phyloP scores from a whole-genome alignment of 2,113 vertebrate species.

The Cavia aperea region DNA sequence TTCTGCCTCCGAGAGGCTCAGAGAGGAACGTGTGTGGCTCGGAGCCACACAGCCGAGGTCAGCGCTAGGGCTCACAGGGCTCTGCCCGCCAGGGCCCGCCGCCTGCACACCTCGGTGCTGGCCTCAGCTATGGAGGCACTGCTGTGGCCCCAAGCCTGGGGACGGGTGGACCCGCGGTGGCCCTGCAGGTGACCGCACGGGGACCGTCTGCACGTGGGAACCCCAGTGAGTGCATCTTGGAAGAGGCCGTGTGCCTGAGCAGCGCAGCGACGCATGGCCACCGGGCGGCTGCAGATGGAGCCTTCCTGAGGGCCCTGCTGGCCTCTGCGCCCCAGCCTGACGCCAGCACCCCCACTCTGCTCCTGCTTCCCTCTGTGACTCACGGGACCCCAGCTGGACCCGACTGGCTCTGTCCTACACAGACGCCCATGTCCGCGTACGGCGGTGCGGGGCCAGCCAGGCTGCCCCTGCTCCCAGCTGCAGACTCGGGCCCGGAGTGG shows the following conservation, averaged over 20 bases:
- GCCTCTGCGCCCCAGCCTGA: background rate
- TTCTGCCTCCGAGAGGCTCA: background rate
- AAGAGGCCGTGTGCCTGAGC: background rate
- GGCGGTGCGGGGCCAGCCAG: background rate
- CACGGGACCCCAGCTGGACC: background rate
- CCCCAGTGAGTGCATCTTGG: background rate
- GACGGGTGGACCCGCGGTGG: background rate
- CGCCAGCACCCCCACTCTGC: too few relatives aligned
- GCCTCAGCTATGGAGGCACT: too few relatives aligned
- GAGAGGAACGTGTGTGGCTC: background rate
- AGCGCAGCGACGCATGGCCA: rapidly evolving
- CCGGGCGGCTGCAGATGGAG: background rate
- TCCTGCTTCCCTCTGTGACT: background rate
- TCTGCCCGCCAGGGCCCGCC: background rate
- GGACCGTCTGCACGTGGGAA: background rate
- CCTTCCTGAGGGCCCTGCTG: background rate
- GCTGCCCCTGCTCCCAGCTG: background rate
- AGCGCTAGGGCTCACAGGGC: background rate
- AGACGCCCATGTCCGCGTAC: background rate
- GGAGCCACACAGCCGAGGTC: background rate
- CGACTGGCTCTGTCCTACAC: background rate
- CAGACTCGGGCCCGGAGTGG: background rate
- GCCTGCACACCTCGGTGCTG: background rate
- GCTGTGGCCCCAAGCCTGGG: background rate
- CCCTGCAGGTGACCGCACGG: background rate